phyloP scores from a whole-genome alignment of 2,888 invertebrate genomes.

The Muscina levida region DNA sequence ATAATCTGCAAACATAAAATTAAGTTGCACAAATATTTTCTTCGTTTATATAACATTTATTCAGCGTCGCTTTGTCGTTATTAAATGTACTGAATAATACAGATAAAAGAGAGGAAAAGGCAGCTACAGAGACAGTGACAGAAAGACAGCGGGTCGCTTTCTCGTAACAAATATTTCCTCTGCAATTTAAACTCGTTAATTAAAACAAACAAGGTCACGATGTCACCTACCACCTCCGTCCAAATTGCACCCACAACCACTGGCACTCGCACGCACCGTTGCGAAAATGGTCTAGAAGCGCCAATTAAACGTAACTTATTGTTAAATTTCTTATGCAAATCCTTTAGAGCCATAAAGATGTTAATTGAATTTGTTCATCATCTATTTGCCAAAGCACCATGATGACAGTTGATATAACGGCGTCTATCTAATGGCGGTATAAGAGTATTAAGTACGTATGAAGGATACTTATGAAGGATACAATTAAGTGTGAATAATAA shows the following conservation, averaged over 20 bases:
- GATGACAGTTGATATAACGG: conserved; percentile 27
- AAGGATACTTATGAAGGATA: conserved; percentile 11
- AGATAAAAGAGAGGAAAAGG: not conserved
- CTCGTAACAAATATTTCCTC: conserved; percentile 6
- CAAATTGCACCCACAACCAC: not conserved
- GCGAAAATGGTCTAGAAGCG: conserved; percentile 17
- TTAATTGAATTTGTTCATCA: conserved; percentile 23
- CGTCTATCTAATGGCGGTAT: conserved; percentile 18
- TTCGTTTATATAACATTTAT: conserved; percentile 12
- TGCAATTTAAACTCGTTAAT: conserved; percentile 34
- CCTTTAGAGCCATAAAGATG: conserved; percentile 30
- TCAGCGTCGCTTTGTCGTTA: conserved; percentile 1
- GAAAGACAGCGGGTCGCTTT: no score
- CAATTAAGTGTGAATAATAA: conserved; percentile 31
- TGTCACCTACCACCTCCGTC: not conserved
- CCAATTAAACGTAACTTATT: conserved; percentile 39
- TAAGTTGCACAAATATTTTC: conserved; percentile 25
- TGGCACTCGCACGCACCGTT: not conserved
- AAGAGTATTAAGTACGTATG: conserved; percentile 18
- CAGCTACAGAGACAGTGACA: not conserved
- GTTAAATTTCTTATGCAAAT: conserved; percentile 39
- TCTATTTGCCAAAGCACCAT: not conserved
- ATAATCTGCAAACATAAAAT: conserved; percentile 34
- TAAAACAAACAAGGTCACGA: conserved; percentile 37
- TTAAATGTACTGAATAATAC: no score